These are phyloP conservation scores for Perodicticus potto DNA, from an alignment of 2,797 vertebrate species.

Conservation along the genomic window DNA sequence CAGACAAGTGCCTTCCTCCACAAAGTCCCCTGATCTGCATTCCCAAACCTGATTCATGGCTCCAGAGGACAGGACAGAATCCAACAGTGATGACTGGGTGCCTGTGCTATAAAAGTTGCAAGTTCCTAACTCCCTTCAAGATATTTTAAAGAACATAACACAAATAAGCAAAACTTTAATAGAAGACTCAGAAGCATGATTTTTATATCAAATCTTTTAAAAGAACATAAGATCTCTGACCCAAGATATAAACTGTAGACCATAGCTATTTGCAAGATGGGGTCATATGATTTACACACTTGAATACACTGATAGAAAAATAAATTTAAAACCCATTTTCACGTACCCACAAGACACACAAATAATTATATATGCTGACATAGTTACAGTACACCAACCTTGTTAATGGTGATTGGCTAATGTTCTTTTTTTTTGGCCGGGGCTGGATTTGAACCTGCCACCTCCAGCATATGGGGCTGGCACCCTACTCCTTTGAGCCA, in stretches of 20 bases:
- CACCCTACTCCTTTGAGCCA: too few species aligned
- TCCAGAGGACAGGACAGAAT: not conserved
- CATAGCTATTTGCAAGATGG: not conserved
- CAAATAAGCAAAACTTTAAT: not conserved
- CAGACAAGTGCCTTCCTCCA: not conserved
- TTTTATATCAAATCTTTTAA: conserved; percentile 39
- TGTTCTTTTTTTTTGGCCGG: not conserved
- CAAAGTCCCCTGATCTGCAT: not conserved
- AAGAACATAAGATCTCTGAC: not conserved
- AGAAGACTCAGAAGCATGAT: not conserved
- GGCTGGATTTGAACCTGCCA: too few species aligned
- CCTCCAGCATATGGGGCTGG: too few species aligned
- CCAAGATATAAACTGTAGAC: not conserved
- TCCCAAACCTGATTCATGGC: not conserved
- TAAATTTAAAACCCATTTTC: not conserved
- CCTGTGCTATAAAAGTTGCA: not conserved
- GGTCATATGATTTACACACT: not conserved
- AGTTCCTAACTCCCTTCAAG: not conserved
- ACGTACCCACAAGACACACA: not conserved
- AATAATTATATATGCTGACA: not conserved
- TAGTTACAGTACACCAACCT: not conserved
- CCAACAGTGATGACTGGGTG: not conserved
- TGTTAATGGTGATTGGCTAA: not conserved
- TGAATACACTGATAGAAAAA: not conserved
- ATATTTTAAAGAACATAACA: conserved; percentile 21